Percentiles rank a stretch among this genome's conserved stretches.
These are phyloP conservation scores for Rhynchophorus ferrugineus DNA, from an alignment of 1,140 invertebrate genomes.

Conservation along the genomic window DNA sequence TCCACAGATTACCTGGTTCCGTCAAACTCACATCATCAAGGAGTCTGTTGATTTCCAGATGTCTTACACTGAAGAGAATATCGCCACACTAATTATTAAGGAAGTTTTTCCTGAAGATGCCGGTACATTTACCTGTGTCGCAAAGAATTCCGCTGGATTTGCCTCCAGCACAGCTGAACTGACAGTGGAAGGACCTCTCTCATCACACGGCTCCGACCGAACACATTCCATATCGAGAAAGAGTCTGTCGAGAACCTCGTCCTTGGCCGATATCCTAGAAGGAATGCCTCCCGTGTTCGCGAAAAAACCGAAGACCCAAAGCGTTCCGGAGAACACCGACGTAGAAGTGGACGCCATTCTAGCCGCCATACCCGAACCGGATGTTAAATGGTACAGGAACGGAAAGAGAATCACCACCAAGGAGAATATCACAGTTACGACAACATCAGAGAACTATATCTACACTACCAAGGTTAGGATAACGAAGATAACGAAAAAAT, in stretches of 20 bases:
- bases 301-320: conserved; percentile 74
- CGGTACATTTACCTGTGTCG: conserved; percentile 91
- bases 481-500: conserved; percentile 63
- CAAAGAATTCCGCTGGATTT: conserved; percentile 90
- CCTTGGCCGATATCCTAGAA: conserved; percentile 82
- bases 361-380: conserved; percentile 83
- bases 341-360: conserved; percentile 77
- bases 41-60: conserved; percentile 86
- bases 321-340: conserved; percentile 70
- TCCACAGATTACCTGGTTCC: conserved; percentile 92
- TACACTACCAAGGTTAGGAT: conserved; percentile 77
- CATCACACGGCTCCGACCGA: conserved; percentile 80
- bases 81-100: conserved; percentile 84
- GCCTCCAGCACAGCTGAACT: conserved; percentile 87
- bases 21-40: conserved; percentile 86
- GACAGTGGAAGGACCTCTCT: conserved; percentile 75
- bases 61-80: conserved; percentile 87
- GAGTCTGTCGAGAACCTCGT: conserved; percentile 81
- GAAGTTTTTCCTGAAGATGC: conserved; percentile 97
- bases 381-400: conserved; percentile 77
- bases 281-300: conserved; percentile 91
- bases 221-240: conserved; percentile 64
- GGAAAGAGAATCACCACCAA: conserved; percentile 62
- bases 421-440: conserved; percentile 60
- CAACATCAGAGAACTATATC: conserved; percentile 83